Evolutionary conservation across 2,888 invertebrate genomes (phyloP).

Genomic region (Spicauda simplicius): DNA sequence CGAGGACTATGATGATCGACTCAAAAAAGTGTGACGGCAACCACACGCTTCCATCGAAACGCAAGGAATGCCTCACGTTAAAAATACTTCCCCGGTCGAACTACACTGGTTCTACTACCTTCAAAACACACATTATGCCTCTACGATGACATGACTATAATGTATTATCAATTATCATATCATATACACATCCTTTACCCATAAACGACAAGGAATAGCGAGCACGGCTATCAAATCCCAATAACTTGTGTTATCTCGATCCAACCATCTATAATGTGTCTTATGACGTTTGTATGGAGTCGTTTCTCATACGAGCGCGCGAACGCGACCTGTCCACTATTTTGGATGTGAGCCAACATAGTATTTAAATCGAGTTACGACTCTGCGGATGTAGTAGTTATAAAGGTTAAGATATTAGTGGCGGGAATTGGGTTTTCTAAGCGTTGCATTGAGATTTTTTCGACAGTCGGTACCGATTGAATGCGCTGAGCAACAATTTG

Average conservation of each 20-base stretch:
- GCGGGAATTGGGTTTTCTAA: neutral
- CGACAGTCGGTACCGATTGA: too few species aligned
- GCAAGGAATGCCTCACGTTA: too few species aligned
- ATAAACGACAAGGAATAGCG: slow-evolving; percentile 12
- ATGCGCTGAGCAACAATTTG: too few species aligned
- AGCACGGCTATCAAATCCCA: slow-evolving; percentile 19
- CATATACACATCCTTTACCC: neutral
- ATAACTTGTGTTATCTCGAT: slow-evolving; percentile 16
- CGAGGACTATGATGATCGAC: too few species aligned
- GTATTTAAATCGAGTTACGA: slow-evolving; percentile 30
- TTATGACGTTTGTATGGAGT: neutral
- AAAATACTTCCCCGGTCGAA: too few species aligned
- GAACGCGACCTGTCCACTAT: slow-evolving; percentile 28
- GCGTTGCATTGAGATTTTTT: neutral
- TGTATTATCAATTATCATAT: neutral
- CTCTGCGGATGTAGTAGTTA: slow-evolving; percentile 20
- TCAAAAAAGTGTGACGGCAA: too few species aligned
- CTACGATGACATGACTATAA: neutral
- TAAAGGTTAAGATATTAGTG: slow-evolving; percentile 25
- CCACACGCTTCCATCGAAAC: too few species aligned
- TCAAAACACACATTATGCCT: too few species aligned
- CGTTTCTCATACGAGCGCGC: neutral
- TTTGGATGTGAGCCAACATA: slow-evolving; percentile 26
- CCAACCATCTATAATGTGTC: neutral
- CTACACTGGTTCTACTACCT: too few species aligned